These are phyloP conservation scores for Prietella phreatophila DNA, from an alignment of 2,113 vertebrate genomes.

Conservation along the genomic window DNA sequence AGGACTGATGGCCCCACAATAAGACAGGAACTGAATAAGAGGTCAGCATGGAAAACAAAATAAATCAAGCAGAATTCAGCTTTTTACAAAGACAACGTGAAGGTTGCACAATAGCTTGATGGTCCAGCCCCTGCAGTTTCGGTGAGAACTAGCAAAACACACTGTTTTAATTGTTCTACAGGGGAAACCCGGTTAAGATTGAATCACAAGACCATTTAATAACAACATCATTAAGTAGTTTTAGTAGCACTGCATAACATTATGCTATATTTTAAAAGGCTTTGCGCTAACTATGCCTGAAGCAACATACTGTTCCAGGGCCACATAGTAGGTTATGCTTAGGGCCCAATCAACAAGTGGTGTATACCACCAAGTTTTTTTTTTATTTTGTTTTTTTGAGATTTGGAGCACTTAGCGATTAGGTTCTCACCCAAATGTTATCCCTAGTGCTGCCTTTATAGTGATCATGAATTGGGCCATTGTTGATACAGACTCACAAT, in stretches of 20 bases:
- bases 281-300: neutral
- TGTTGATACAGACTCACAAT: too few species aligned
- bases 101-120: constrained; percentile 14
- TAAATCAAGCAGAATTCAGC: constrained; percentile 29
- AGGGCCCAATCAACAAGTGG: neutral
- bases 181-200: neutral
- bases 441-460: too few species aligned
- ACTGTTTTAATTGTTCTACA: neutral
- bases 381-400: neutral
- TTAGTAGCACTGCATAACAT: neutral
- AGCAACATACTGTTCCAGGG: neutral
- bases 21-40: constrained; percentile 42
- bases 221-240: neutral
- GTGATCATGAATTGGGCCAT: too few species aligned
- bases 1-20: constrained; percentile 46
- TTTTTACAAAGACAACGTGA: constrained; percentile 17
- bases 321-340: neutral
- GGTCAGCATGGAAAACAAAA: constrained; percentile 27
- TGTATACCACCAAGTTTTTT: neutral
- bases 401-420: neutral
- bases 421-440: neutral
- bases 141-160: constrained; percentile 11
- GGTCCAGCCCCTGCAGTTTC: constrained; percentile 1
- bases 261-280: neutral
- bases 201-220: neutral